phyloP scores from a whole-genome alignment of 2,113 vertebrate species.

The Erythrocercus mccallii region DNA sequence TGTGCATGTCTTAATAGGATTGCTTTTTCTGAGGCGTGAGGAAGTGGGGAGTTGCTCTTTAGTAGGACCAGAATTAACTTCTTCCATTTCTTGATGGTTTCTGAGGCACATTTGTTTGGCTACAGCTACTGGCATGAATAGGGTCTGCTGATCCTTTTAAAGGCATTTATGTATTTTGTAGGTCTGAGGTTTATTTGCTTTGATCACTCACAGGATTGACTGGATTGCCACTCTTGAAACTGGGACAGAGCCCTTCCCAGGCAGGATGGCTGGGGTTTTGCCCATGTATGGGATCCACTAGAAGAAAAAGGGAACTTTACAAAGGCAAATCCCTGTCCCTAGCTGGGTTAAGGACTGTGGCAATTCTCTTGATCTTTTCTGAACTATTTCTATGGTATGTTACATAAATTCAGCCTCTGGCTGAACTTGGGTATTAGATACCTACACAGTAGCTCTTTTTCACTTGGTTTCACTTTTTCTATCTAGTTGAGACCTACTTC shows the following conservation, averaged over 20 bases:
- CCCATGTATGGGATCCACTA: accelerated
- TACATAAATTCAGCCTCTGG: neutral
- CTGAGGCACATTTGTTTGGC: neutral
- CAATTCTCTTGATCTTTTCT: neutral
- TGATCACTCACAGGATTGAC: neutral
- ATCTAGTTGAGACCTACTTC: neutral
- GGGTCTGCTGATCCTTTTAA: neutral
- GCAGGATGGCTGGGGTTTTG: neutral
- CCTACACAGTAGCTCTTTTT: neutral
- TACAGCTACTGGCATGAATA: neutral
- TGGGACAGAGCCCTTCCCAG: neutral
- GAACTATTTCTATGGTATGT: neutral
- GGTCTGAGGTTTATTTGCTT: neutral
- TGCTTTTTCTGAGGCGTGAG: neutral
- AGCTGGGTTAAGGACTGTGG: neutral
- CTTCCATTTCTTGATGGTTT: neutral
- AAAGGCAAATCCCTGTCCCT: neutral
- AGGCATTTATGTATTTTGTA: neutral
- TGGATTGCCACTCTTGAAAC: neutral
- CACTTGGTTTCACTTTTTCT: neutral
- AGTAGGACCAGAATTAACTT: neutral
- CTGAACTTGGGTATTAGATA: neutral
- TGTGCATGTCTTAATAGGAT: neutral
- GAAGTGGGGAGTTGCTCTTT: neutral
- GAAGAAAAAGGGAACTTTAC: neutral